These are phyloP conservation scores for Selenia dentaria DNA, from an alignment of 2,888 invertebrate species.

Conservation along the genomic window DNA sequence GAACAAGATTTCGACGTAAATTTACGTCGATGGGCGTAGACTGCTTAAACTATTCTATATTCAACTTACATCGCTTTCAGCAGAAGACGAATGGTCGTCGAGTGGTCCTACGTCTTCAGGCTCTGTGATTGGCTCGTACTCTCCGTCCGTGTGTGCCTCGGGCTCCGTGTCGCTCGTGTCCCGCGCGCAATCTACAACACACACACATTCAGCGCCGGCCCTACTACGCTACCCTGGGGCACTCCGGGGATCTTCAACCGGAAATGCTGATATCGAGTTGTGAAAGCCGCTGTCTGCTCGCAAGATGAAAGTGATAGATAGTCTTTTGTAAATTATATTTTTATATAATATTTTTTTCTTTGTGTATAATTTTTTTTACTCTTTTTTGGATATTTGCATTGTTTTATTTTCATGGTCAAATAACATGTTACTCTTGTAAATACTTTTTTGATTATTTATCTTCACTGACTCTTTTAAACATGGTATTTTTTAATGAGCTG, in stretches of 20 bases:
- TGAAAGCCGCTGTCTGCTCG: not conserved
- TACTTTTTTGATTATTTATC: no score
- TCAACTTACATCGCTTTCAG: slow-evolving; percentile 79
- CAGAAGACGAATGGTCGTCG: slow-evolving; percentile 71
- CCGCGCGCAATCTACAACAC: slow-evolving; percentile 80
- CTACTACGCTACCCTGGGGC: slow-evolving; percentile 16
- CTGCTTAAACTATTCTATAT: no score
- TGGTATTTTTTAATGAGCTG: no score
- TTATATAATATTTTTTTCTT: not conserved
- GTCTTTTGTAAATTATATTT: not conserved
- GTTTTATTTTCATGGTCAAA: no score
- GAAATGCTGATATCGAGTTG: not conserved
- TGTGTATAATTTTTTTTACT: not conserved
- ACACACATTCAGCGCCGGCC: slow-evolving; percentile 36
- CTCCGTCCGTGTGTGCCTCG: slow-evolving; percentile 41
- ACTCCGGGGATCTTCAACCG: not conserved
- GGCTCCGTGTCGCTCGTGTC: slow-evolving; percentile 82
- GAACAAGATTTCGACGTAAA: no score
- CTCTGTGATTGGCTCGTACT: slow-evolving; percentile 81
- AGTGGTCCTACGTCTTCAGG: slow-evolving; percentile 68
- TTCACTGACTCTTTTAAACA: no score
- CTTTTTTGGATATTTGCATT: slow-evolving; percentile 8
- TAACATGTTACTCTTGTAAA: no score
- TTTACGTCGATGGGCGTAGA: no score
- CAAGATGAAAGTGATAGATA: slow-evolving; percentile 4